Evolutionary conservation across 1,140 invertebrate species (phyloP).

Genomic region (Drosophila pruinosa): DNA sequence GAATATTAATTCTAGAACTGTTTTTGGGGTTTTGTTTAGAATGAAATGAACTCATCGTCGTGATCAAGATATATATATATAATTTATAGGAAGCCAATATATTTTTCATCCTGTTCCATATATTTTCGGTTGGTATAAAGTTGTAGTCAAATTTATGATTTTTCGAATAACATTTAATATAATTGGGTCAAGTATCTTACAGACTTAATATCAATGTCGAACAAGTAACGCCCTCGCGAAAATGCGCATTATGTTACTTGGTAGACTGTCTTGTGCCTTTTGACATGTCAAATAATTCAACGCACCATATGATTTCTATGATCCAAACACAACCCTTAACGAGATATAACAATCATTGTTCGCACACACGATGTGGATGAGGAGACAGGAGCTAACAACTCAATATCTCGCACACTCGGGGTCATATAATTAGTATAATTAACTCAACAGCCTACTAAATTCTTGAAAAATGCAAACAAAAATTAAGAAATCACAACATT

Average conservation of each 20-base stretch:
- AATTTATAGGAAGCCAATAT: no score
- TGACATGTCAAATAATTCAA: constrained; percentile 55
- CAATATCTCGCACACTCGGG: constrained; percentile 16
- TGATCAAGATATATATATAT: no score
- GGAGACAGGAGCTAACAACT: constrained; percentile 7
- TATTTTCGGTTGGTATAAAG: no score
- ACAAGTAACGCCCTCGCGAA: constrained; percentile 1
- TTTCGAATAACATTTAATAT: no score
- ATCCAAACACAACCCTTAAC: constrained; percentile 54
- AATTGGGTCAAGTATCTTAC: no score
- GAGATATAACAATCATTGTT: background rate
- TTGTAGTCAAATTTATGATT: no score
- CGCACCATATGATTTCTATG: constrained; percentile 53
- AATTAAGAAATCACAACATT: constrained; percentile 83
- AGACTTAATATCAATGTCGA: constrained; percentile 26
- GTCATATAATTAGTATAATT: constrained; percentile 79
- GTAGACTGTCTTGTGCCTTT: constrained; percentile 33
- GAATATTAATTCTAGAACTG: no score
- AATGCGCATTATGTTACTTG: constrained; percentile 6
- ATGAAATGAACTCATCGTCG: no score
- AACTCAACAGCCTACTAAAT: constrained; percentile 80
- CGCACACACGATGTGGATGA: background rate
- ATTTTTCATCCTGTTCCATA: no score
- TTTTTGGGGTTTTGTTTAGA: no score
- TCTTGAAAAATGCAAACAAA: constrained; percentile 82